phyloP scores from a whole-genome alignment of 2,888 invertebrate genomes.

The Lathronympha strigana region DNA sequence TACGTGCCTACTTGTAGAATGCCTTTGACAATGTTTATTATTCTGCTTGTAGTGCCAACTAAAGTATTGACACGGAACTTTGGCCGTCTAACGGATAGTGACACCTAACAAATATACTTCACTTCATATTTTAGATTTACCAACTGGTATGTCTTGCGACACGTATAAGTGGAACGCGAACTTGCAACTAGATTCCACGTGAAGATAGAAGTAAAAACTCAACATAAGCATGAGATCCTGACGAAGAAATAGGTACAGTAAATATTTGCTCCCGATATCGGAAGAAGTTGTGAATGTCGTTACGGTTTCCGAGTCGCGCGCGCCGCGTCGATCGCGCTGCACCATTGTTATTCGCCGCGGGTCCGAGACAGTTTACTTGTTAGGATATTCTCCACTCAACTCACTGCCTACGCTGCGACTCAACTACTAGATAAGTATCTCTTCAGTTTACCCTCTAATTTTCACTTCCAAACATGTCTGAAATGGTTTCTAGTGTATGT shows the following conservation, averaged over 20 bases:
- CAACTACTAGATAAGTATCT: slow-evolving; percentile 56
- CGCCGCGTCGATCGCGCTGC: slow-evolving; percentile 31
- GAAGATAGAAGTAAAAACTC: neutral
- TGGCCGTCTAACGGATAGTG: slow-evolving; percentile 16
- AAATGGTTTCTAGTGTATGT: slow-evolving; percentile 34
- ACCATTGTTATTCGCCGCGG: slow-evolving; percentile 46
- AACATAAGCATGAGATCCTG: neutral
- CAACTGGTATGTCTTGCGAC: no score
- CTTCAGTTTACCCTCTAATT: slow-evolving; percentile 68
- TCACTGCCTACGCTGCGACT: slow-evolving; percentile 53
- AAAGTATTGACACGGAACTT: slow-evolving; percentile 27
- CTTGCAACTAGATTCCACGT: neutral
- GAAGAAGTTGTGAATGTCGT: slow-evolving; percentile 54
- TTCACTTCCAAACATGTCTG: slow-evolving; percentile 60
- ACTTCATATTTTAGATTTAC: no score
- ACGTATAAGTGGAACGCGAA: no score
- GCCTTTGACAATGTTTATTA: neutral
- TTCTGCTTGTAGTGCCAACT: slow-evolving; percentile 20
- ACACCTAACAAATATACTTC: no score
- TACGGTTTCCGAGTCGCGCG: slow-evolving; percentile 47
- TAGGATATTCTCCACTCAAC: slow-evolving; percentile 53
- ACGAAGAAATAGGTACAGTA: slow-evolving; percentile 23
- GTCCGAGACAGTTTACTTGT: slow-evolving; percentile 63
- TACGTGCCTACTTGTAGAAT: neutral
- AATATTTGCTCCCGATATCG: slow-evolving; percentile 49